Base-by-base conservation (phyloP, 2,797 vertebrate species). In the Thripadectes ignobilis region DNA sequence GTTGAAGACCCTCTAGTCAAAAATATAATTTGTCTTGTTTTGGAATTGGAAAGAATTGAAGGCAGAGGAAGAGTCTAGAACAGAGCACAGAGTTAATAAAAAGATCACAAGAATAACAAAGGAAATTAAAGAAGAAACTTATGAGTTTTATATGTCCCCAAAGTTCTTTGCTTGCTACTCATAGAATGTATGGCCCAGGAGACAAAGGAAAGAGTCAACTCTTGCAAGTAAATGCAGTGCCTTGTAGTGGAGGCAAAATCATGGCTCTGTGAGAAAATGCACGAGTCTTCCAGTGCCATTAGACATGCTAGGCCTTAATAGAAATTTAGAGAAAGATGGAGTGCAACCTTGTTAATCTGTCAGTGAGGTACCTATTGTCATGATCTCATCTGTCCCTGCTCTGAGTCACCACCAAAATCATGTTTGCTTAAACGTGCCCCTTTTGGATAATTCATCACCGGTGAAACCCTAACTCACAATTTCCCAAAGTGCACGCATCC, bases 391-490 rank as follows among this genome's bases (percentile, higher is more conserved):
- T 88, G 23, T 43, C 39, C 0, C 0, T 54, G 58, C 43, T 57
- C 65, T 48, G 68, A 68, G 41, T 65, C 68, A 81, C 46, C 72
- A 80, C 26, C 21, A 39, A 89, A 74, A 51, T 9, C 12, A 0
- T 13, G 41, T 39, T 8, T 80, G 38, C 20, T 74, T 75, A 23
- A 49, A 67, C 6, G 3, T 10, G 26, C 5, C 48, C 21, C 29
- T 71, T 85, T 80, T 36, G 48, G 75, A 39, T 65, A 88, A 85
- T 57, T 72, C 34, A 80, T 79, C 71, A 36, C 21, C n/a, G 22
- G 6, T n/a, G 89, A 67, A 83, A 74, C 8, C 9, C 41, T 39
- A 46, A 71, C 65, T 83, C 75, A 57, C 29, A 49, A 61, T 62
- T 89, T 83, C 66, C 72, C 61, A 12, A 19, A 54, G 32, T 2